Evolutionary conservation across 2,113 vertebrate species (phyloP), one percentile per base, ranked within the genome.

Genomic region (Butorides virescens): DNA sequence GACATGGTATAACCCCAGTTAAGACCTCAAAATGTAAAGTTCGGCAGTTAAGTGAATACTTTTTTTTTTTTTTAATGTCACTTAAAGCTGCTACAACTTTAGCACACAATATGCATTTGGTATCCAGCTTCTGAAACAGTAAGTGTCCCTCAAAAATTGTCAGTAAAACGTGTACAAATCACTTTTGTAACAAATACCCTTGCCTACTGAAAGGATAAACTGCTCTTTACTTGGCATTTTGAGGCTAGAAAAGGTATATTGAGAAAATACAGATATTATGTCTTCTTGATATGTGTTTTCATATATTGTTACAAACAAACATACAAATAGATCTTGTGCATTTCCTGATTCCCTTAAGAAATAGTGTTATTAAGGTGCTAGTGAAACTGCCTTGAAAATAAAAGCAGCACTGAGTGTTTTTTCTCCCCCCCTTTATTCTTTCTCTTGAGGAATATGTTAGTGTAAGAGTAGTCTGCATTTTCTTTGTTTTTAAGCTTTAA

Each of bases 1-100:
- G 84, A 94, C 34, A 3, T 61, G 58, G 46, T 27, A n/a, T 87
- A 90, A 87, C 74, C 56, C 52, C 39, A 36, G 56, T 49, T 75
- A 91, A 93, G 87, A 76, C 44, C 62, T 95, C 70, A 91, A 76
- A 92, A 90, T 93, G 39, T 91, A 29, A 94, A 85, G 77, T 92
- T 92, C 0, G 1, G 36, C 66, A 90, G 61, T 82, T 91, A 90
- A 76, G 67, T 29, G 73, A 80, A 84, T 74, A 26, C 10, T 23
- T 73, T 75, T 76, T 79, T 75, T 76, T 79, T 75, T 85, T 59
- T 16, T 32, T 39, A 26, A 5, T 6, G 14, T 81, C n/a, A 67
- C 63, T 87, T 95, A 87, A 75, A 78, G 52, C 56, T 63, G 34
- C 56, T 56, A 39, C 47, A 78, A 9, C 75, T 81, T 50, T 59